Evolutionary conservation across 2,888 invertebrate genomes (phyloP), one percentile per base, ranked within the genome.

Genomic region (Galerucella calmariensis): DNA sequence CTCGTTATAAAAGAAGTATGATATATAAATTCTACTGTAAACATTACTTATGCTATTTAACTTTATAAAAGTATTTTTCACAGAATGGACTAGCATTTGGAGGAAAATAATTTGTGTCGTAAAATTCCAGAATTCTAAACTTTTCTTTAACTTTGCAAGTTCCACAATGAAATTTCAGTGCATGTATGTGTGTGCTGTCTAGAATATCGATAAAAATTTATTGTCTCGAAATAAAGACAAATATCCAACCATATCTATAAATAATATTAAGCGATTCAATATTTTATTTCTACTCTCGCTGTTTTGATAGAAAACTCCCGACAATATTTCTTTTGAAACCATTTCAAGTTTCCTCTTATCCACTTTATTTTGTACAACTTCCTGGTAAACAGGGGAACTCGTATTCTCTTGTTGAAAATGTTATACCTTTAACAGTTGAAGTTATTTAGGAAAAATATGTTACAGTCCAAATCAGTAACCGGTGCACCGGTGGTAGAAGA

Each of bases 131-230:
- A 4, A 44, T 51, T 51, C 46, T 68, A 65, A 70, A 20, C 24
- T 59, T 71, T 70, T 67, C 58, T 16, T 41, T 14, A 72, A 72
- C 48, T 72, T 72, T 44, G 46, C 58, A 65, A 71, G 65, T 72
- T 72, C 66, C 48, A 66, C 72, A 20, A 72, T 48, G 66, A 72
- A 72, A 66, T 66, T 72, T 44, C 44, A 53, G 58, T 72, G 59
- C 44, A 72, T 46, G 59, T 46, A 61, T 61, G 61, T 62, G 35
- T 56, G 66, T 56, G 66, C 71, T 46, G 48, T 65, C 71, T 71
- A 46, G 46, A 67, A 69, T 72, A 69, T 62, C 72, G 35, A 72
- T 72, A 75, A 72, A 75, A 75, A 75, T 75, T 75, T 72, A 72
- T 75, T 27, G 72, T 66, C 61, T 69, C 20, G 63, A 72, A 75